These are phyloP conservation scores for Toxotes jaculatrix DNA, from an alignment of 2,113 vertebrate species.

Conservation along the genomic window DNA sequence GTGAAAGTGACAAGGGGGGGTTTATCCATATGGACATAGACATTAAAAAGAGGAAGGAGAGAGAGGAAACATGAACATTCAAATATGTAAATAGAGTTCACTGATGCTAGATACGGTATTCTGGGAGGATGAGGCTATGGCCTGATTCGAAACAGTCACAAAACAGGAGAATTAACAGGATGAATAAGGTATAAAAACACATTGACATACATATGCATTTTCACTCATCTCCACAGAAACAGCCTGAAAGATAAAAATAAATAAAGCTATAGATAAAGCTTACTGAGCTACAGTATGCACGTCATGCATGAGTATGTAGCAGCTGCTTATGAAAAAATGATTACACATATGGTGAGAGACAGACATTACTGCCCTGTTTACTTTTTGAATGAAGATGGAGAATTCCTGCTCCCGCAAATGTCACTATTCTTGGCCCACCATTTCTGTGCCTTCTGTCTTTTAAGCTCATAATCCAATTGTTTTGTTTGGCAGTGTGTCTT, in stretches of 20 bases:
- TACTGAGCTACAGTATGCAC: not conserved
- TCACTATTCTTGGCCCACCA: constrained; percentile 54
- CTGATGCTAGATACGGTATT: not conserved
- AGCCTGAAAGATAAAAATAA: not conserved
- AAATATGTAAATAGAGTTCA: constrained; percentile 20
- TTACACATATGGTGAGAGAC: constrained; percentile 16
- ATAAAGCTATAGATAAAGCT: constrained; percentile 1
- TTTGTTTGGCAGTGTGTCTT: constrained; percentile 49
- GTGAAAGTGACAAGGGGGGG: constrained; percentile 23
- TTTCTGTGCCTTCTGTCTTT: constrained; percentile 48
- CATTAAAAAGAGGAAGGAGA: not conserved
- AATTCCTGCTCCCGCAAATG: constrained; percentile 50
- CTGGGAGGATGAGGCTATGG: not conserved
- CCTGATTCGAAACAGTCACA: constrained; percentile 3
- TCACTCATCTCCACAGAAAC: not conserved
- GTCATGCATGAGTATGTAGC: constrained; percentile 7
- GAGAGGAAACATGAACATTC: not conserved
- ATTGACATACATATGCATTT: not conserved
- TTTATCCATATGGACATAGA: constrained; percentile 30
- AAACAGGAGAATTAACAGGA: not conserved
- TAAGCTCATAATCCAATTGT: constrained; percentile 73
- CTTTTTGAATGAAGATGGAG: constrained; percentile 23
- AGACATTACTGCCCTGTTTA: constrained; percentile 16
- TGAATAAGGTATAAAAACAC: not conserved
- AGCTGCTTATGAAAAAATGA: constrained; percentile 3